Evolutionary conservation across 2,113 vertebrate species (phyloP), one percentile per base, ranked within the genome.

Genomic region (Grantiella picta): DNA sequence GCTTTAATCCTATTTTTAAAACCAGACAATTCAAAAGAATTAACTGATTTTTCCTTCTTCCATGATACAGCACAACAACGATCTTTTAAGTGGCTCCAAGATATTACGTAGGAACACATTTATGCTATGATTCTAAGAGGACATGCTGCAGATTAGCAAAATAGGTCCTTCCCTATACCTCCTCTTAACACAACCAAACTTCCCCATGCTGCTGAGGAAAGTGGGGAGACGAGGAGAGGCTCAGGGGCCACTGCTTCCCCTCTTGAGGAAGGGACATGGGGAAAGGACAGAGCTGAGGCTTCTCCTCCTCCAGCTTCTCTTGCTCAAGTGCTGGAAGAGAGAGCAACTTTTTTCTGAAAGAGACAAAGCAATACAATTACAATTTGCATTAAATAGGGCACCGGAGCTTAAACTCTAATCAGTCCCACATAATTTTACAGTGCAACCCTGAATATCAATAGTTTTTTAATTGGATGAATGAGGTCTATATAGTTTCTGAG

Each of bases 1-100:
- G 65, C 45, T 92, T 92, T 91, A 97, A 97, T 96, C 53, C 56
- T 53, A 49, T 86, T 92, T 94, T 89, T 94, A 12, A 69, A 91
- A 95, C 47, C 36, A 84, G 80, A 80, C 0, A 16, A 63, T 59
- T 92, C 56, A 77, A 94, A 95, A 73, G 24, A 94, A 91, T 44
- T 63, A 92, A 83, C 64, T 76, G 68, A 77, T 61, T 69, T 92
- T 53, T 82, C 70, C 52, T 86, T 21, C 25, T 93, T 71, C 47
- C 1, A 9, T 29, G 59, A 23, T 33, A 88, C 45, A 81, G 57
- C 49, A 61, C 66, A 79, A 63, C 5, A 5, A 92, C 2, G 49
- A 86, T 40, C 59, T 93, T 82, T 75, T 70, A 86, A 78, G 56
- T 64, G 50, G 28, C 54, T 91, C 65, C 15, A 57, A 72, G 70